phyloP scores from a whole-genome alignment of 2,113 vertebrate genomes.

The Fregetta grallaria region DNA sequence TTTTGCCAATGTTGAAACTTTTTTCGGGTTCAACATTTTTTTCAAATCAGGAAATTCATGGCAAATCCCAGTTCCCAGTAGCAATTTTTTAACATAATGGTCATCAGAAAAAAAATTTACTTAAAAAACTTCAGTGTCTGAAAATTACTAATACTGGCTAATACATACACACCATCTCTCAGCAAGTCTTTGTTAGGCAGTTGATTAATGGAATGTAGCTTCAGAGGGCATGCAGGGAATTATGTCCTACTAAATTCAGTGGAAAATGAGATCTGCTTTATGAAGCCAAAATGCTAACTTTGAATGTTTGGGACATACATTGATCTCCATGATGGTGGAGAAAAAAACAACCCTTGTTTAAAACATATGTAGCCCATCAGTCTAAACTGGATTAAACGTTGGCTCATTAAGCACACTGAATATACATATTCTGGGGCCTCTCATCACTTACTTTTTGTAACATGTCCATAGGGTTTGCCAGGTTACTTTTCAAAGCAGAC shows the following conservation, averaged over 20 bases:
- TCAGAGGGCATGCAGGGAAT: not conserved
- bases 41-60: not conserved
- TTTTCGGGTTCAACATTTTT: not conserved
- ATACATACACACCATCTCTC: not conserved
- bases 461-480: not conserved
- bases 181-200: not conserved
- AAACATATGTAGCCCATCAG: not conserved
- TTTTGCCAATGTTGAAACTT: not conserved
- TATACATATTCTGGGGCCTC: not conserved
- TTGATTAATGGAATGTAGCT: not conserved
- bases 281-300: not conserved
- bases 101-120: not conserved
- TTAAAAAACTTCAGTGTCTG: not conserved
- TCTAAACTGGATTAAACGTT: not conserved
- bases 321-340: not conserved
- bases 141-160: not conserved
- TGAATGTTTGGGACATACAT: not conserved
- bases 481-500: not conserved
- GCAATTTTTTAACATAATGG: not conserved
- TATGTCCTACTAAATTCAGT: not conserved
- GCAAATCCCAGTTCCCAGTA: not conserved
- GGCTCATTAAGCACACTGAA: not conserved
- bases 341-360: not conserved
- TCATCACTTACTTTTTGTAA: not conserved
- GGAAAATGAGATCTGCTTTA: not conserved